Percentiles rank a stretch among this genome's conserved stretches.
These are phyloP conservation scores for Harmothoe impar DNA, from an alignment of 2,888 invertebrate genomes.

Conservation along the genomic window DNA sequence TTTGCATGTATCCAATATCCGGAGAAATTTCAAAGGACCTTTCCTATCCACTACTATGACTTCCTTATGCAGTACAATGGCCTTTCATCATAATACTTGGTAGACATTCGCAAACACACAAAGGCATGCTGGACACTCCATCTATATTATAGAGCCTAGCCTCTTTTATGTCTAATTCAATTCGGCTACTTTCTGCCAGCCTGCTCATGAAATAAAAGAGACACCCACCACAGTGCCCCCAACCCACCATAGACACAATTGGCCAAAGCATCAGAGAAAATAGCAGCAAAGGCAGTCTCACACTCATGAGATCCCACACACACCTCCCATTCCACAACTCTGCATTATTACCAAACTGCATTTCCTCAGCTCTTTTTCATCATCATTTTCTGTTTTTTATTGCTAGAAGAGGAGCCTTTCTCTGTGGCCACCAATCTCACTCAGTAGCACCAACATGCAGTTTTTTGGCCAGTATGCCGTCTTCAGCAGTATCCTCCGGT, in stretches of 20 bases:
- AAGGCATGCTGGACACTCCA: not conserved
- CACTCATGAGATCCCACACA: not conserved
- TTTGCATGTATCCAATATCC: no score
- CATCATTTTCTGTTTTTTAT: not conserved
- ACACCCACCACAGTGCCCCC: not conserved
- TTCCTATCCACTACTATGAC: no score
- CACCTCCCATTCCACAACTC: not conserved
- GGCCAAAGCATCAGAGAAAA: not conserved
- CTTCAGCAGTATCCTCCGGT: no score
- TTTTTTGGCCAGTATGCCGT: no score
- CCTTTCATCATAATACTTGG: not conserved
- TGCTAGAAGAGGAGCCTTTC: not conserved
- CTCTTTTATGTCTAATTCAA: constrained; percentile 15
- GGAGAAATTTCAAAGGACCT: no score
- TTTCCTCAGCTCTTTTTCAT: not conserved
- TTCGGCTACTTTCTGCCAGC: not conserved
- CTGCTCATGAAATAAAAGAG: not conserved
- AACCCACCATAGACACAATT: not conserved
- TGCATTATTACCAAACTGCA: constrained; percentile 16
- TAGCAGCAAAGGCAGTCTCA: not conserved
- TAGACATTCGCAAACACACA: not conserved
- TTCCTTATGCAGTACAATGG: not conserved
- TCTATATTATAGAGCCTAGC: not conserved
- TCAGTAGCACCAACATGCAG: no score
- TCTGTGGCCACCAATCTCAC: not conserved